These are phyloP conservation scores for Patella depressa DNA, from an alignment of 2,888 invertebrate species.

Conservation along the genomic window DNA sequence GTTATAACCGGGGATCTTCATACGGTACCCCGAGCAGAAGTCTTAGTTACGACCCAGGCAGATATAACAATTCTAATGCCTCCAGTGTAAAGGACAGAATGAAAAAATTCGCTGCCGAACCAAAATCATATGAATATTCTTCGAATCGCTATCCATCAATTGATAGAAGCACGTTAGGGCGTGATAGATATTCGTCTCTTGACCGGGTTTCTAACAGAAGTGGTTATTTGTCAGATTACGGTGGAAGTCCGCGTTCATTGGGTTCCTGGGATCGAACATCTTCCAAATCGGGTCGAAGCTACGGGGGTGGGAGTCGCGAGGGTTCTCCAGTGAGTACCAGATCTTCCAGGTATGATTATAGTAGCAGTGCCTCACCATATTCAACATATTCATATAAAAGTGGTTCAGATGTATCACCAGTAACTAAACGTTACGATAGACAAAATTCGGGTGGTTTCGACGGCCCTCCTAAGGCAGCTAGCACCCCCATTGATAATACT, in stretches of 20 bases:
- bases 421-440: conserved; percentile 49
- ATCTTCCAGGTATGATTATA: conserved; percentile 61
- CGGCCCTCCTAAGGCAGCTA: conserved; percentile 15
- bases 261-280: conserved; percentile 61
- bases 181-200: conserved; percentile 37
- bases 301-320: conserved; percentile 58
- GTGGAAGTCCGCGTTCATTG: conserved; percentile 54
- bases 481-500: conserved; percentile 19
- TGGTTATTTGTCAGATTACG: conserved; percentile 65
- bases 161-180: conserved; percentile 29
- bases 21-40: conserved; percentile 33
- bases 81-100: conserved; percentile 51
- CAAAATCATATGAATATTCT: conserved; percentile 33
- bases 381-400: conserved; percentile 60
- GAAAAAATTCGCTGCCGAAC: conserved; percentile 46
- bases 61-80: neutral
- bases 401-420: conserved; percentile 51
- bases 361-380: conserved; percentile 58
- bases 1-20: conserved; percentile 34
- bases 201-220: conserved; percentile 56
- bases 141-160: conserved; percentile 41
- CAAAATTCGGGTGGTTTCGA: conserved; percentile 55
- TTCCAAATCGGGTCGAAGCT: conserved; percentile 52
- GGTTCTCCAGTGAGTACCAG: conserved; percentile 57
- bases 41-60: conserved; percentile 35